These are phyloP conservation scores for Pheosia tremula DNA, from an alignment of 2,888 invertebrate species.

Conservation along the genomic window DNA sequence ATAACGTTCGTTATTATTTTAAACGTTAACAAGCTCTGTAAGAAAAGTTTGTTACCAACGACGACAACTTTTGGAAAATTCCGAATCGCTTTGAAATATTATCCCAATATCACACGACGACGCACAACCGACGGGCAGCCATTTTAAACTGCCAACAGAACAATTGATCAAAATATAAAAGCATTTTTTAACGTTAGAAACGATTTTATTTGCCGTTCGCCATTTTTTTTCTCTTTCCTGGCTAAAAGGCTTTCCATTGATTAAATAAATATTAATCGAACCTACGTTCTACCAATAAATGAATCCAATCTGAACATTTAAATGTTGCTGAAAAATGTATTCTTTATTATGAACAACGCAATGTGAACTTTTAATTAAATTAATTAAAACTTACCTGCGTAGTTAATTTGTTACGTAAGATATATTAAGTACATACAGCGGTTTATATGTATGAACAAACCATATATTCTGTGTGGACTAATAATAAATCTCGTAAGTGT, in stretches of 20 bases:
- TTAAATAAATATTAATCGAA: neutral
- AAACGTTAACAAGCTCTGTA: slow-evolving; percentile 2
- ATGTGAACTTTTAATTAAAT: slow-evolving; percentile 44
- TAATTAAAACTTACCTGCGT: slow-evolving; percentile 43
- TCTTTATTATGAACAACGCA: slow-evolving; percentile 23
- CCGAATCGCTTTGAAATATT: slow-evolving; percentile 1
- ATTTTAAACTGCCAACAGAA: slow-evolving; percentile 3
- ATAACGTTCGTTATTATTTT: slow-evolving; percentile 9
- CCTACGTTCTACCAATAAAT: neutral
- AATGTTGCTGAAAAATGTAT: slow-evolving; percentile 13
- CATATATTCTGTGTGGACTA: slow-evolving; percentile 30
- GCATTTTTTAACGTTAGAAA: slow-evolving; percentile 2
- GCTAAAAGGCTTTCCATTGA: neutral
- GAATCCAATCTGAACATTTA: neutral
- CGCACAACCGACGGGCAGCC: slow-evolving; percentile 3
- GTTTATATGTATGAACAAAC: slow-evolving; percentile 32
- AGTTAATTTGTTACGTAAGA: slow-evolving; percentile 24
- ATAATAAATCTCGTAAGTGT: slow-evolving; percentile 35
- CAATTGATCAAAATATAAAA: slow-evolving; percentile 6
- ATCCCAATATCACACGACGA: slow-evolving; percentile 2
- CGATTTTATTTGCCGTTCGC: neutral
- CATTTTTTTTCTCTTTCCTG: neutral
- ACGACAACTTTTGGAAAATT: slow-evolving; percentile 4
- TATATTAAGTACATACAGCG: slow-evolving; percentile 9
- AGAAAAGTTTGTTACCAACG: slow-evolving; percentile 1